Conservation (phyloP, 2,888 invertebrate genomes). For the Drosophila merina region DNA sequence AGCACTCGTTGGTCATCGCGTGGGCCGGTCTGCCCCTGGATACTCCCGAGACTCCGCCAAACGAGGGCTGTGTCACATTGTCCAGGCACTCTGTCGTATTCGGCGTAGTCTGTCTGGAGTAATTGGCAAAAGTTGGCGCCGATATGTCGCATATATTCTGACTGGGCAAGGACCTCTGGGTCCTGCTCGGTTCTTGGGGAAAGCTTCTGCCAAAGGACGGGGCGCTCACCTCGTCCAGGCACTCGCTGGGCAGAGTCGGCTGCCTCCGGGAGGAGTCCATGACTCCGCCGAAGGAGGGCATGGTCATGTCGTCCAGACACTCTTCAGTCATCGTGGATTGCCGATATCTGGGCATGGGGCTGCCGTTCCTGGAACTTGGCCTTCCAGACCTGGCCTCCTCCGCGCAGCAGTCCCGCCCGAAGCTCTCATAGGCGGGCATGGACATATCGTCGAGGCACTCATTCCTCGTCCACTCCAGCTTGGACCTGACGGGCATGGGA, state of each 20-base stretch:
- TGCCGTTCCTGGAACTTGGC: neutral
- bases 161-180: neutral
- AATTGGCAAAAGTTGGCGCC: conserved; percentile 1
- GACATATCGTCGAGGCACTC: conserved; percentile 22
- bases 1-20: conserved; percentile 4
- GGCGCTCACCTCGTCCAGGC: conserved; percentile 10
- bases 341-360: neutral
- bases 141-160: conserved; percentile 8
- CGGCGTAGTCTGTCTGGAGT: neutral
- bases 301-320: conserved; percentile 21
- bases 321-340: conserved; percentile 5
- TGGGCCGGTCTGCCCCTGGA: neutral
- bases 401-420: neutral
- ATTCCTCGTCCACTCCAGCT: neutral
- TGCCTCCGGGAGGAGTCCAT: conserved; percentile 2
- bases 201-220: conserved; percentile 6
- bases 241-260: conserved; percentile 16
- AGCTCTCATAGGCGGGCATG: neutral
- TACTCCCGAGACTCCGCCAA: neutral
- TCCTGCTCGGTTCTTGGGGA: neutral
- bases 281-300: conserved; percentile 19
- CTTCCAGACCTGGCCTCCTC: neutral
- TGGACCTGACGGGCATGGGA: neutral
- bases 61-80: conserved; percentile 24
- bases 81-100: conserved; percentile 10